Evolutionary conservation across 30 jellyfish, hydroid and myxozoan species (phyloP).

Genomic region (Sanderia malayensis): DNA sequence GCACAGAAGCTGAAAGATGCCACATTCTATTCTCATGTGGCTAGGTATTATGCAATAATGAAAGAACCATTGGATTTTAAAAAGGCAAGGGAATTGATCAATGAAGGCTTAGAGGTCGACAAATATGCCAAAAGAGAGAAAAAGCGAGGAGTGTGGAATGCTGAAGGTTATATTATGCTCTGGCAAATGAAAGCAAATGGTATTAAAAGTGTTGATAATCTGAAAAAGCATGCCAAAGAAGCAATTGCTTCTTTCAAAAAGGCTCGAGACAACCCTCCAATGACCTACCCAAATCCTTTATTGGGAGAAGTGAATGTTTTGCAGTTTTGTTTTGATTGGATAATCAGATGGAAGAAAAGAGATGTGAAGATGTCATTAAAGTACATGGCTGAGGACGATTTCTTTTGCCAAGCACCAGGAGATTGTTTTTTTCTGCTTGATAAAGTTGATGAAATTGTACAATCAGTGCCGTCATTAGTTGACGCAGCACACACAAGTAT

Average conservation of each 20-base stretch:
- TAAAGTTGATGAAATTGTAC: constrained; percentile 49
- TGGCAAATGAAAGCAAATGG: constrained; percentile 21
- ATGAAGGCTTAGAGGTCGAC: constrained; percentile 35
- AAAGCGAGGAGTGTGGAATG: constrained; percentile 27
- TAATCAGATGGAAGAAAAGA: constrained; percentile 15
- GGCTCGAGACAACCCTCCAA: constrained; percentile 48
- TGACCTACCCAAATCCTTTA: constrained; percentile 53
- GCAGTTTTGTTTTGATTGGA: constrained; percentile 62
- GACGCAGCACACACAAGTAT: constrained; percentile 29
- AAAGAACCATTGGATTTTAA: constrained; percentile 4
- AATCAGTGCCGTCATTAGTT: constrained; percentile 28
- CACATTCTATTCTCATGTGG: constrained; percentile 44
- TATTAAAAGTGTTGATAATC: constrained; percentile 12
- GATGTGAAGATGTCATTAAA: constrained; percentile 37
- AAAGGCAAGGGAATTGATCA: constrained; percentile 35
- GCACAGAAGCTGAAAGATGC: constrained; percentile 48
- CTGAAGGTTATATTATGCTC: constrained; percentile 49
- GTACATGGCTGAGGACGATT: constrained; percentile 18
- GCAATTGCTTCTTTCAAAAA: constrained; percentile 34
- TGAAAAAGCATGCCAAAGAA: constrained; percentile 13
- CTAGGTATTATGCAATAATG: constrained; percentile 34
- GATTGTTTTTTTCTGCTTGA: constrained; percentile 43
- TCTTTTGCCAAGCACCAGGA: constrained; percentile 28
- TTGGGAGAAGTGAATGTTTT: constrained; percentile 49
- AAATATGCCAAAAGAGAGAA: constrained; percentile 31